These are phyloP conservation scores for Thunnus maccoyii DNA, from an alignment of 2,113 vertebrate genomes.

Conservation along the genomic window DNA sequence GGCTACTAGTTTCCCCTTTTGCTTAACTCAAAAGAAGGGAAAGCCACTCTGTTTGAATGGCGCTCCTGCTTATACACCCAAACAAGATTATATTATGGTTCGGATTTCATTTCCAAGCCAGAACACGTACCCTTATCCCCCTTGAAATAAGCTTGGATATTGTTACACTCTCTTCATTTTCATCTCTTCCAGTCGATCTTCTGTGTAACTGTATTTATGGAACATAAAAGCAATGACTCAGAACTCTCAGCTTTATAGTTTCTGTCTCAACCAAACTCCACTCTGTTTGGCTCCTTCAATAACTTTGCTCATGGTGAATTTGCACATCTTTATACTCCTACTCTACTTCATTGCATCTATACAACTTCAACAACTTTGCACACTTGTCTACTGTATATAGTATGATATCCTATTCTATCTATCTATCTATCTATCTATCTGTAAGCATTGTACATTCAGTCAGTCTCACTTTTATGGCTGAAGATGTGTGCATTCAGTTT, in stretches of 20 bases:
- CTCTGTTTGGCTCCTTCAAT: no score
- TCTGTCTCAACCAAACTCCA: no score
- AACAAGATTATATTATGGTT: constrained; percentile 65
- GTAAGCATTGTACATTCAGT: background rate
- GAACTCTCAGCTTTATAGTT: no score
- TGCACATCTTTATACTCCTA: no score
- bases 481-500: background rate
- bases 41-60: constrained; percentile 27
- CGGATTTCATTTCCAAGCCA: constrained; percentile 57
- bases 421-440: no score
- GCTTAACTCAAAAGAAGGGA: constrained; percentile 21
- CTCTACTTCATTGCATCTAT: no score
- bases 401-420: no score
- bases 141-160: constrained; percentile 51
- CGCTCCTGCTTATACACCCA: constrained; percentile 38
- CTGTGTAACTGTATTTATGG: constrained; percentile 31
- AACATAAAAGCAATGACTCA: no score
- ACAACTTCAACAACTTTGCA: no score
- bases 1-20: constrained; percentile 47
- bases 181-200: constrained; percentile 46
- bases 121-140: constrained; percentile 33
- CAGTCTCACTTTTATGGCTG: background rate
- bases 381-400: no score
- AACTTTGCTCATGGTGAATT: no score
- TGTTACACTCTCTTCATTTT: constrained; percentile 55